A percentile compares a stretch with the other conserved stretches of the same genome.
These are phyloP conservation scores for Thera britannica DNA, from an alignment of 2,888 invertebrate species.

Conservation along the genomic window DNA sequence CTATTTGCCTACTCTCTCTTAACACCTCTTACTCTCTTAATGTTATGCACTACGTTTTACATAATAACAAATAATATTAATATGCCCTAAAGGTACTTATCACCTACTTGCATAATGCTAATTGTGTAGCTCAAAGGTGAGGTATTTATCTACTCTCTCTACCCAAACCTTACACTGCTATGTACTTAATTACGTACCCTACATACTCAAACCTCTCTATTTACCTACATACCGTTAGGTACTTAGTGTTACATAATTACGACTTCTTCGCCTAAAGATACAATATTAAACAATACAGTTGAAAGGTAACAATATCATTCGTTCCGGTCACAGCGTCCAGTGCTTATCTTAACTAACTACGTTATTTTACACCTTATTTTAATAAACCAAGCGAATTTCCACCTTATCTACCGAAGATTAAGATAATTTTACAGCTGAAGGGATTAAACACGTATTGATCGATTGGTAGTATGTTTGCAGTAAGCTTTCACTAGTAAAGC, in stretches of 20 bases:
- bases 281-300: constrained; percentile 16
- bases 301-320: constrained; percentile 23
- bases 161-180: too few relatives aligned
- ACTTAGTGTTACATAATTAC: constrained; percentile 1
- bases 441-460: constrained; percentile 19
- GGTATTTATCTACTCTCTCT: too few relatives aligned
- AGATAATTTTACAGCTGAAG: constrained; percentile 6
- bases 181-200: too few relatives aligned
- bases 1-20: too few relatives aligned
- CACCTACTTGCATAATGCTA: too few relatives aligned
- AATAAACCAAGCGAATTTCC: constrained; percentile 2
- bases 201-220: not conserved
- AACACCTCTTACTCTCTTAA: too few relatives aligned
- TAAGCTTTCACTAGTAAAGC: constrained; percentile 27
- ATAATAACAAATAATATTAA: too few relatives aligned
- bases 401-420: constrained; percentile 1
- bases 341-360: constrained; percentile 7
- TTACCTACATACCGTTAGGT: not conserved
- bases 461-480: constrained; percentile 23
- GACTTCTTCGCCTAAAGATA: not conserved
- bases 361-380: constrained; percentile 13
- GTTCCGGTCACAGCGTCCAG: constrained; percentile 23
- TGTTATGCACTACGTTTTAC: too few relatives aligned
- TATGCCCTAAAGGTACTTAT: too few relatives aligned
- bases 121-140: too few relatives aligned